Base-by-base conservation (phyloP, 2,888 invertebrate species). In the Sthenelais limicola region DNA sequence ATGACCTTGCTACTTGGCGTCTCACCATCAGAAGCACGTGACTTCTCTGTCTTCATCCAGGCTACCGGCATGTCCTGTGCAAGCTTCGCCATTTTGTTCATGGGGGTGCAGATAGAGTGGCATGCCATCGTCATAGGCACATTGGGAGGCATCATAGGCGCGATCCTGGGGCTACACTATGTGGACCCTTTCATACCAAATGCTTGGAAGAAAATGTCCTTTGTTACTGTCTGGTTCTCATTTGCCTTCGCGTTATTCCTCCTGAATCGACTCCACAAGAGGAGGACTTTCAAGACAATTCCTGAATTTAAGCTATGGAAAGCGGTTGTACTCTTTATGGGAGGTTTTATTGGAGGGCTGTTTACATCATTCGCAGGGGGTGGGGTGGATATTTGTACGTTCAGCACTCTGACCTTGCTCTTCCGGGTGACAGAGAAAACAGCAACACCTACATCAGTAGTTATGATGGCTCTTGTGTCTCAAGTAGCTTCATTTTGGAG, bases 371-470 rank as follows among this genome's bases (percentile, higher is more conserved):
- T 85, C 49, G 81, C 85, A 32, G 85, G 85, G 15, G 80, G 78
- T 54, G 85, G 85, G 18, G 80, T 86, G n/a, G 85, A 85, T 70
- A 84, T 85, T 35, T 82, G 83, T 49, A 79, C 78, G n/a, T 83
- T 83, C 71, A 80, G 83, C 21, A 73, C 81, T 7, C 73, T 77
- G 24, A 78, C 77, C 1, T 68, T 76, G 49, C 54, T 77, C 18
- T 77, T 76, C 49, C 32, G 78, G 4, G 73, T 78, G 2, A 47
- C 73, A 12, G 78, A 78, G 68, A 85, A 86, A 73, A 80, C 80
- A 4, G 84, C 85, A 4, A 85, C 85, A 9, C 84, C 84, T n/a
- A 85, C 84, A 0, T 83, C 84, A 0, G 82, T 84, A 26, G 79
- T 83, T 12, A 75, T 83, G 21, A 84, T 86, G 81, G 85, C 85